Base-by-base conservation (phyloP, 2,797 vertebrate species). In the Sciurus vulgaris region DNA sequence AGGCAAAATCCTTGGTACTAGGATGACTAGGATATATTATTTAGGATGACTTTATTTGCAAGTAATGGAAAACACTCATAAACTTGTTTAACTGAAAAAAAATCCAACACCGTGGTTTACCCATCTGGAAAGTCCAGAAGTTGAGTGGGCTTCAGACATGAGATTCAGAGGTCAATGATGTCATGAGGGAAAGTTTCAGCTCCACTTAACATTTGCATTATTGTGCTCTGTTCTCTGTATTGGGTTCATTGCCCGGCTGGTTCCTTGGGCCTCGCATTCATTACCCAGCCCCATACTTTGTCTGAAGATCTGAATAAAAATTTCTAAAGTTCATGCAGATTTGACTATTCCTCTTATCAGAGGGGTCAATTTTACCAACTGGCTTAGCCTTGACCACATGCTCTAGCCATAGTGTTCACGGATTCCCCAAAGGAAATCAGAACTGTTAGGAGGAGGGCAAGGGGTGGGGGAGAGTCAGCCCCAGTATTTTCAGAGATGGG, bases 31-130 rank as follows among this genome's bases (percentile, higher is more conserved):
- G 56, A 44, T 85, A 5, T 59, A n/a, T 81, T 77, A 72, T 18
- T 88, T 81, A 92, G 22, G 24, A 87, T 77, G 22, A 81, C 11
- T 72, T 92, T 85, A 85, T 85, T 77, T 49, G 35, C 20, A 87
- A 67, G 15, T 38, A 88, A 67, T 78, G 78, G 69, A 77, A 89
- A 81, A 61, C 18, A 54, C 82, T 33, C 11, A 38, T 17, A 59
- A 70, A 70, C 4, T n/a, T 22, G 20, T 24, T 86, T 49, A 86
- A 86, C 26, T 56, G 92, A 81, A 47, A 85, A 85, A 47, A 72
- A 18, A 38, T 4, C 18, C 20, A 88, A 47, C 30, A 35, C 7
- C 79, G 17, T 44, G 30, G 54, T 22, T 81, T 54, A 51, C 18
- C 6, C 61, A 28, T 24, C 38, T 86, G 65, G 59, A 47, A 89